phyloP scores from a whole-genome alignment of 2,113 vertebrate species.

The Rhipidura dahli region DNA sequence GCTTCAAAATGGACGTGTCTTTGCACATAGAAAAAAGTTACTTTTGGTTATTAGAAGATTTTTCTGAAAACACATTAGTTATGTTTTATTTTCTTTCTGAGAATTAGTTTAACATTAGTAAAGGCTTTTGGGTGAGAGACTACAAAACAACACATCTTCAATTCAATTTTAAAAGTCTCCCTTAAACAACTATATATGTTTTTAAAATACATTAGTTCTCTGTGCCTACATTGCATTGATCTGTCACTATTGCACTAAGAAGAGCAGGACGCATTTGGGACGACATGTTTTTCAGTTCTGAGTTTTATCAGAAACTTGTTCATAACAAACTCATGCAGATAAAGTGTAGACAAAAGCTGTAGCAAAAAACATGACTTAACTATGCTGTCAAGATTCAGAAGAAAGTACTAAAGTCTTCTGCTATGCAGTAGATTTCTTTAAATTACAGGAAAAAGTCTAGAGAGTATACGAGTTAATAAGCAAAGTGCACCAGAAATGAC shows the following conservation, averaged over 20 bases:
- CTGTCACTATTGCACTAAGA: neutral
- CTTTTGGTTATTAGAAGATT: neutral
- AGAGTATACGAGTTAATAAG: neutral
- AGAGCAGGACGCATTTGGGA: neutral
- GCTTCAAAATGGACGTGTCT: neutral
- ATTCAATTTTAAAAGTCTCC: neutral
- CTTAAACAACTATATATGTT: neutral
- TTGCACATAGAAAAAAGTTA: neutral
- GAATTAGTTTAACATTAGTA: neutral
- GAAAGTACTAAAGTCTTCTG: neutral
- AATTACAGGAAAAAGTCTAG: neutral
- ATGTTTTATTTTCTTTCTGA: neutral
- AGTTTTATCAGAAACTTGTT: neutral
- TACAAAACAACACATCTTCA: neutral
- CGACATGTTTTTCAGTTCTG: accelerated
- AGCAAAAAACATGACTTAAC: neutral
- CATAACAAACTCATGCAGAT: neutral
- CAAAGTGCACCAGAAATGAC: neutral
- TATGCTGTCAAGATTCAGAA: neutral
- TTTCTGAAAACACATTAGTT: neutral
- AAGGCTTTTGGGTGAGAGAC: neutral
- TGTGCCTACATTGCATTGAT: neutral
- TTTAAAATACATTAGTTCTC: neutral
- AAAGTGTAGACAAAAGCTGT: neutral
- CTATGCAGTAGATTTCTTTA: neutral